Base-by-base conservation (phyloP, 2,113 vertebrate species). In the Prinia subflava region DNA sequence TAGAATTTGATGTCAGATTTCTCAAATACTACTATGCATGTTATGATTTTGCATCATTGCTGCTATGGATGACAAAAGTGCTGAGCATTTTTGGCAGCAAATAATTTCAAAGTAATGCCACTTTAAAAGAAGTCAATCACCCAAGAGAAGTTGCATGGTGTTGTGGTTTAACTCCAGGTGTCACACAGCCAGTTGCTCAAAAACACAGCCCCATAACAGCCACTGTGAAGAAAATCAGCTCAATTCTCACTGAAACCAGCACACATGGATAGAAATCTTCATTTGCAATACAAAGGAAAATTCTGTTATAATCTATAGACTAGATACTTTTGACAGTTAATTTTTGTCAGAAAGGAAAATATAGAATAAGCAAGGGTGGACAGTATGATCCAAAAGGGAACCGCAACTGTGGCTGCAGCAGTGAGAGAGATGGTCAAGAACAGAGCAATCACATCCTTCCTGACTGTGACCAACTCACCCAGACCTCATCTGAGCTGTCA, bases 331-430 rank as follows among this genome's bases (percentile, higher is more conserved):
- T 90, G 69, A 73, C 68, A 64, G 35, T 16, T 83, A 92, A 80
- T 89, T 73, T 82, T 30, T 70, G 22, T 68, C 63, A 95, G 80
- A 89, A 95, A 96, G 53, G 42, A 96, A 96, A 88, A 96, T 24
- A 37, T 13, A 53, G 31, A 53, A 47, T 80, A 95, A 97, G 57
- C 78, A 95, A 92, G 52, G 19, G 50, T 88, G 24, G 33, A 46
- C 8, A 13, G 33, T 70, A 60, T 95, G 52, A 71, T 55, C 63
- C 60, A 75, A 91, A 95, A 92, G 27, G 24, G 78, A 97, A 92
- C 49, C 70, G 93, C 56, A 76, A 13, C 76, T 71, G 44, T 65
- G 69, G 55, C 78, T 94, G 75, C 68, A 83, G 79, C n/a, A 33
- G 6, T 16, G 33, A 35, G n/a, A 64, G 22, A 53, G 19, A 41